phyloP scores from a whole-genome alignment of 2,797 vertebrate species.

The Sebastes baramenuke region DNA sequence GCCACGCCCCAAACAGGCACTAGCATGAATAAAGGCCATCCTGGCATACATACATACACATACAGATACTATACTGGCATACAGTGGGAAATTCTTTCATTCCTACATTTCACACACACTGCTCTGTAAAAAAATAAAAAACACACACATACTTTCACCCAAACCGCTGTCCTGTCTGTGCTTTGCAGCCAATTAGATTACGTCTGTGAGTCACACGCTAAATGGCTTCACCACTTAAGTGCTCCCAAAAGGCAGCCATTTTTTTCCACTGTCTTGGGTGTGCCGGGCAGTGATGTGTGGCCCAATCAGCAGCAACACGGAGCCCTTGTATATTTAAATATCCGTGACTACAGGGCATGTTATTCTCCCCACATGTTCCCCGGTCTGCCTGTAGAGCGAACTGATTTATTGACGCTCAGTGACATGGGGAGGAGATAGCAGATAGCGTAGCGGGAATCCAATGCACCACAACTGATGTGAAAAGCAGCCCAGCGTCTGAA shows the following conservation, averaged over 20 bases:
- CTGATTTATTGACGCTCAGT: conserved; percentile 81
- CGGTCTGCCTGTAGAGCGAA: conserved; percentile 59
- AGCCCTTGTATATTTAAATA: conserved; percentile 75
- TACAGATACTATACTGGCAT: conserved; percentile 5
- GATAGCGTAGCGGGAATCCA: conserved; percentile 71
- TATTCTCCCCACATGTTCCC: conserved; percentile 78
- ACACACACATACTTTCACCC: conserved; percentile 20
- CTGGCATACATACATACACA: background rate
- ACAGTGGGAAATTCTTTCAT: conserved; percentile 36
- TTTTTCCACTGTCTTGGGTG: conserved; percentile 43
- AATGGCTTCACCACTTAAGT: conserved; percentile 71
- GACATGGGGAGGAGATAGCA: conserved; percentile 73
- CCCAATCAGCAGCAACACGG: conserved; percentile 66
- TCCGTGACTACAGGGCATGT: conserved; percentile 74
- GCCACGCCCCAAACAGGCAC: background rate
- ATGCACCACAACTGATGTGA: conserved; percentile 76
- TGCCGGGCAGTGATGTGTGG: conserved; percentile 54
- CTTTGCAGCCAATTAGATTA: conserved; percentile 64
- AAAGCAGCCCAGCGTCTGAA: conserved; percentile 79
- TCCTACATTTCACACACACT: conserved; percentile 44
- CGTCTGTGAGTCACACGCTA: conserved; percentile 50
- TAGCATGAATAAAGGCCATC: background rate
- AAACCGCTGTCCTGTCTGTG: conserved; percentile 35
- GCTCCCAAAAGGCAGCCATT: conserved; percentile 70
- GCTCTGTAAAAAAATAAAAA: conserved; percentile 26